Evolutionary conservation across 2,113 vertebrate species (phyloP), one percentile per base, ranked within the genome.

Genomic region (Sigmodon hispidus): DNA sequence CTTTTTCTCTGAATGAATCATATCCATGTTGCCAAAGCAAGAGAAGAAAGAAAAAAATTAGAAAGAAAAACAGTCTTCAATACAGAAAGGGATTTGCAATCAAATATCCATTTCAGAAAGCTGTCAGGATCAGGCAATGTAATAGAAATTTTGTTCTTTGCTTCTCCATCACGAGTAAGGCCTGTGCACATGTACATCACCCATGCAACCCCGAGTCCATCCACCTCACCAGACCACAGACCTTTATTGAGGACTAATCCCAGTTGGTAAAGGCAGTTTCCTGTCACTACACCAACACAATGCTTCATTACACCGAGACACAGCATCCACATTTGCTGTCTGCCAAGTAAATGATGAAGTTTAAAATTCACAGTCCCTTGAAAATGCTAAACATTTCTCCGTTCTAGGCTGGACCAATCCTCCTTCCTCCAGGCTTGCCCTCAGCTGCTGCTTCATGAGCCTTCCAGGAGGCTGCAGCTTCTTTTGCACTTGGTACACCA

Each of bases 241-340:
- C 48, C 63, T 70, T 76, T 0, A 12, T 80, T 26, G 65, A 85
- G 88, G 50, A 76, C 1, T 0, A 63, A 55, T 77, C 84, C 90
- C 85, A 55, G 55, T 6, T 48, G 3, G 76, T 76, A 88, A 88
- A 55, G 61, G 70, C 70, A 13, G 89, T 69, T 96, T 96, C 94
- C 91, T 45, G 65, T 19, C 2, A 8, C 83, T 91, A 16, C 9
- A 45, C 90, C 81, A 93, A 95, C 94, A 80, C 36, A 94, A 94
- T 92, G 97, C 87, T 87, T 88, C 97, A 95, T 94, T 95, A 93
- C 94, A 91, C 94, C 85, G 77, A 88, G 94, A 95, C 92, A 76
- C 0, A 61, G 96, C 79, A 34, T 22, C 40, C 94, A 61, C 67
- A 57, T 24, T 81, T 40, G 36, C 52, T 24, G 11, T 36, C 92